A percentile compares a stretch with the other conserved stretches of the same genome.
Evolutionary conservation across 2,113 vertebrate genomes (phyloP).

Genomic region (Aphyosemion australe): DNA sequence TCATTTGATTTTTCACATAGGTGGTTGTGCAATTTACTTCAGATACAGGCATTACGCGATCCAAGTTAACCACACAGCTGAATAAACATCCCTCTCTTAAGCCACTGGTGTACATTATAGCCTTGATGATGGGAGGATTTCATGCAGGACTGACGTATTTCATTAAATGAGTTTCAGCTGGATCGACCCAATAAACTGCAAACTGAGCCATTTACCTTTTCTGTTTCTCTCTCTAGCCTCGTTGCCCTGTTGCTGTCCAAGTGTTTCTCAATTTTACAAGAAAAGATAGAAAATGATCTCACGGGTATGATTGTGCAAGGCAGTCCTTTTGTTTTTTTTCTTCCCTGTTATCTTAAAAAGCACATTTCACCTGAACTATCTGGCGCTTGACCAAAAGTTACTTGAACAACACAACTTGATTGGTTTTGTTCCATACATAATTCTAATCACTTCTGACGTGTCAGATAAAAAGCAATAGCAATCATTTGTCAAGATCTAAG

Average conservation of each 20-base stretch:
- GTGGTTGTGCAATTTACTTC: constrained; percentile 1
- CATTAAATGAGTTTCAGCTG: constrained; percentile 14
- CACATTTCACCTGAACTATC: neutral
- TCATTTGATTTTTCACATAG: neutral
- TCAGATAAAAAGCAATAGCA: neutral
- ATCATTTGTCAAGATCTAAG: neutral
- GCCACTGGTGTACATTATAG: neutral
- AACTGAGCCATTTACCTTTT: neutral
- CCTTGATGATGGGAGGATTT: constrained; percentile 4
- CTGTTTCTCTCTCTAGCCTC: neutral
- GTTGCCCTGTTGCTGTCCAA: neutral
- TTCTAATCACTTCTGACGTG: neutral
- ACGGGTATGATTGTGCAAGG: no score
- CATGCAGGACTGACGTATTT: neutral
- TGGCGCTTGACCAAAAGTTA: neutral
- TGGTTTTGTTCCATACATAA: neutral
- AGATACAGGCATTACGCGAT: neutral
- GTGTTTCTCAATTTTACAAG: neutral
- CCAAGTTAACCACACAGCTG: constrained; percentile 3
- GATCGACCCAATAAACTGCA: constrained; percentile 17
- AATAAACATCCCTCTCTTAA: neutral
- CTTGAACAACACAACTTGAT: neutral
- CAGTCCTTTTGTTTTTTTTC: no score
- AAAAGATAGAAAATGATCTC: neutral
- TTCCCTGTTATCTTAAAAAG: no score